Evolutionary conservation across 2,113 vertebrate genomes (phyloP), one percentile per base, ranked within the genome.

Genomic region (Oceanites oceanicus): DNA sequence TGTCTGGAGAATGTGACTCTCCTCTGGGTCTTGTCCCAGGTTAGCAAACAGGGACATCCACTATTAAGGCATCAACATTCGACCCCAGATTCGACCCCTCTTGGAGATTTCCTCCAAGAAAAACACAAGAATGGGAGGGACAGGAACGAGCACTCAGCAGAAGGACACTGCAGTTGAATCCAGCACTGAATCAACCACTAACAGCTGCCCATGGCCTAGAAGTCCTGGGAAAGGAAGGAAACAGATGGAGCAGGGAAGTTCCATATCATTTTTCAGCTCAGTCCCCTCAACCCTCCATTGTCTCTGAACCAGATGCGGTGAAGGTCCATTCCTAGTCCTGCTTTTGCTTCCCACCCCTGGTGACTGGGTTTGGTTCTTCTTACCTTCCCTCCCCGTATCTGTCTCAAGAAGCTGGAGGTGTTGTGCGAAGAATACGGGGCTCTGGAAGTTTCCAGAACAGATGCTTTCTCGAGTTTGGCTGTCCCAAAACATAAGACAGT

Each of bases 51-150:
- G 88, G 94, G 96, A 96, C 95, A 94, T 94, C 89, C 93, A 82
- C 65, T 88, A 78, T 97, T 98, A 98, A 98, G 98, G 98, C 98
- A 98, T 97, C 95, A 94, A 86, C 4, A 16, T 87, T 97, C 2
- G 11, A 96, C 83, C 97, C 96, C 88, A 97, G 89, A 86, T 73
- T 88, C 38, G 38, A 38, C 38, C 38, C 38, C 38, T 38, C 38
- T 38, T 38, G 38, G 38, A 38, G 38, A 38, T 38, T 70, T 97
- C 90, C 88, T 92, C 95, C 88, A 88, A 53, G 49, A 86, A 49
- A 76, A 90, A 74, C 34, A 66, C 21, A 80, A 72, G 92, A 66
- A 84, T 11, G 42, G 71, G 84, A 94, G 73, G 84, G 73, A 95
- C 58, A 90, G 82, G 92, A 86, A 95, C 13, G 10, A 75, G 81